These are phyloP conservation scores for Gila orcuttii DNA, from an alignment of 2,113 vertebrate species.

Conservation along the genomic window DNA sequence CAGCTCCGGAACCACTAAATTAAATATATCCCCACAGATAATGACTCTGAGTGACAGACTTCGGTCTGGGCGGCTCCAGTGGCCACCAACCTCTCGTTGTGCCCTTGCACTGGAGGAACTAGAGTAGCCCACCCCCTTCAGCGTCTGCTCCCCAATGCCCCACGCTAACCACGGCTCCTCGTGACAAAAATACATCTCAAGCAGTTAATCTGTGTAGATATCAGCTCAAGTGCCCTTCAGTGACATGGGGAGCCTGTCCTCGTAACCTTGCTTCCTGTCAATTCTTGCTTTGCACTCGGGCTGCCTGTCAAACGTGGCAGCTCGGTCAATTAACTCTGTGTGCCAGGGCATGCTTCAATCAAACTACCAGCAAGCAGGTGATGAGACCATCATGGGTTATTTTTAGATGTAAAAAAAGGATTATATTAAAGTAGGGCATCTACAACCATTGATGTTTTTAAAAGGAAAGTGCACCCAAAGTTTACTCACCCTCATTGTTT, in stretches of 20 bases:
- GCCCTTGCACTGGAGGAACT: conserved; percentile 31
- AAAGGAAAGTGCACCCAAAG: background rate
- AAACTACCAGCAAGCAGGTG: background rate
- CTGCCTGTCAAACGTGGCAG: conserved; percentile 40
- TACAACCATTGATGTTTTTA: background rate
- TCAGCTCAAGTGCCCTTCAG: conserved; percentile 77
- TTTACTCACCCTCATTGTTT: background rate
- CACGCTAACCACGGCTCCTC: conserved; percentile 70
- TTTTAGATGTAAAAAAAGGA: background rate
- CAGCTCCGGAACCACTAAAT: conserved; percentile 67
- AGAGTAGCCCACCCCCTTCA: background rate
- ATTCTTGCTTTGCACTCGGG: background rate
- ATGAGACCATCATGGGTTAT: background rate
- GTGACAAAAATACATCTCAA: conserved; percentile 78
- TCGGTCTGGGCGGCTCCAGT: conserved; percentile 44
- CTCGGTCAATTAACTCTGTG: conserved; percentile 45
- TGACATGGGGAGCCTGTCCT: conserved; percentile 66
- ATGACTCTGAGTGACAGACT: conserved; percentile 67
- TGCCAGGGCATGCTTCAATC: conserved; percentile 1
- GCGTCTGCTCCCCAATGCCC: conserved; percentile 31
- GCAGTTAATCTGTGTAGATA: conserved; percentile 80
- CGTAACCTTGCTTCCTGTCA: conserved; percentile 53
- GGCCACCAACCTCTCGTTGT: conserved; percentile 58
- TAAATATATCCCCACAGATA: conserved; percentile 71
- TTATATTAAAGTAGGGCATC: background rate